These are phyloP conservation scores for Lycaena phlaeas DNA, from an alignment of 2,888 invertebrate species.

Conservation along the genomic window DNA sequence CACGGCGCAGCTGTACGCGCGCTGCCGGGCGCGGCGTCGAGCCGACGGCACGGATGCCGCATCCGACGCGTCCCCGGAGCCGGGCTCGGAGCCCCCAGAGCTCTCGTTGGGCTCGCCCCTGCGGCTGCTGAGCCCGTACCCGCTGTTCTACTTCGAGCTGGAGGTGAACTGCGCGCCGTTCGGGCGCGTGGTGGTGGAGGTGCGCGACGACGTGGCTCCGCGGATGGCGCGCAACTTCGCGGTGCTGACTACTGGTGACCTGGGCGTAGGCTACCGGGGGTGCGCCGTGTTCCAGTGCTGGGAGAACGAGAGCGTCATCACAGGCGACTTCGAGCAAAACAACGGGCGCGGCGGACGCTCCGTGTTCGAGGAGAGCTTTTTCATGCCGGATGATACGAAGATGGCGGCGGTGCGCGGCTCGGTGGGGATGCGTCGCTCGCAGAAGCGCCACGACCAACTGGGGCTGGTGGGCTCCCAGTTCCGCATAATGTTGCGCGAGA, in stretches of 20 bases:
- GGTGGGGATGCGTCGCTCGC: constrained; percentile 86
- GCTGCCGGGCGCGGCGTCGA: constrained; percentile 46
- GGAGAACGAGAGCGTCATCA: constrained; percentile 86
- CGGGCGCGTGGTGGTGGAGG: constrained; percentile 84
- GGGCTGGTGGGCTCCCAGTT: constrained; percentile 91
- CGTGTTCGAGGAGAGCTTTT: constrained; percentile 83
- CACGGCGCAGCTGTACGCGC: constrained; percentile 80
- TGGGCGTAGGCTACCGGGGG: constrained; percentile 84
- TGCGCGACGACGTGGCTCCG: constrained; percentile 83
- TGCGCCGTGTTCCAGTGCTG: constrained; percentile 87
- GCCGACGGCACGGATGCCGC: constrained; percentile 15
- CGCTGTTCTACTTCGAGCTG: constrained; percentile 83
- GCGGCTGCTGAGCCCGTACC: constrained; percentile 56
- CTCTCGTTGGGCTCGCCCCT: constrained; percentile 11
- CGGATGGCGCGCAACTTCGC: constrained; percentile 87
- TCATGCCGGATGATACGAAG: constrained; percentile 87
- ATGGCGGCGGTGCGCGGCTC: constrained; percentile 82
- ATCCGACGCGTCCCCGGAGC: too few species aligned
- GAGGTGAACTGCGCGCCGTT: constrained; percentile 80
- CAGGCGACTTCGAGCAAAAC: constrained; percentile 86
- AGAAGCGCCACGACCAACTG: constrained; percentile 83
- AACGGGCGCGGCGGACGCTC: constrained; percentile 86
- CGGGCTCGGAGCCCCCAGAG: too few species aligned
- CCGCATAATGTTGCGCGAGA: constrained; percentile 85
- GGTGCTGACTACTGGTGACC: constrained; percentile 79